These are phyloP conservation scores for Chrysemys picta DNA, from an alignment of 2,113 vertebrate species.

Conservation along the genomic window DNA sequence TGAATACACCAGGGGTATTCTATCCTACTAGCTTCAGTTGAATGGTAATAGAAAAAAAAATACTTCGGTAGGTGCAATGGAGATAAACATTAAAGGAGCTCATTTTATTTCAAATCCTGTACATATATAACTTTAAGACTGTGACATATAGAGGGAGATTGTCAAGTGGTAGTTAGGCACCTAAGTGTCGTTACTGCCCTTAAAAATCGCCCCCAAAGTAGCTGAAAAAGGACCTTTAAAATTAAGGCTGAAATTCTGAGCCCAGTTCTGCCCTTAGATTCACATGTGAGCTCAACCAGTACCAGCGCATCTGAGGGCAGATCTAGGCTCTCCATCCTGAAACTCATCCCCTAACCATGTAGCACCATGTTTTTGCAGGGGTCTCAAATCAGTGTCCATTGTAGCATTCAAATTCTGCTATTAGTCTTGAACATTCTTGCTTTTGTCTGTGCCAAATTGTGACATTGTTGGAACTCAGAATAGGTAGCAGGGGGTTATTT, in stretches of 20 bases:
- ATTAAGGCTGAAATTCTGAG: constrained; percentile 1
- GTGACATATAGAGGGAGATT: background rate
- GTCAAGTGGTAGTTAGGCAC: background rate
- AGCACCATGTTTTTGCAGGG: background rate
- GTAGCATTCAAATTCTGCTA: background rate
- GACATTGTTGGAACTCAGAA: background rate
- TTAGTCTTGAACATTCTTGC: background rate
- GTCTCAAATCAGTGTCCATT: background rate
- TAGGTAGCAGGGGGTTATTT: constrained; percentile 26
- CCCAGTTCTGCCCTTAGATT: background rate
- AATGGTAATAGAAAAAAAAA: constrained; percentile 29
- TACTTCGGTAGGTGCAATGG: accelerated
- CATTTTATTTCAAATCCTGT: background rate
- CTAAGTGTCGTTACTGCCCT: background rate
- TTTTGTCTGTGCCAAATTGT: background rate
- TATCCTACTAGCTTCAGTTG: background rate
- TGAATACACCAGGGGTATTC: background rate
- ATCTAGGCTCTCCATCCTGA: background rate
- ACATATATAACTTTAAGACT: background rate
- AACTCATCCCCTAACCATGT: background rate
- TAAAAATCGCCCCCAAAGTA: background rate
- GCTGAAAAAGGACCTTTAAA: background rate
- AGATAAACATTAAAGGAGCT: background rate
- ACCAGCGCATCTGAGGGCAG: background rate
- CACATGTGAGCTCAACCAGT: background rate